phyloP scores from a whole-genome alignment of 2,888 invertebrate genomes.

The Silvanus unidentatus region DNA sequence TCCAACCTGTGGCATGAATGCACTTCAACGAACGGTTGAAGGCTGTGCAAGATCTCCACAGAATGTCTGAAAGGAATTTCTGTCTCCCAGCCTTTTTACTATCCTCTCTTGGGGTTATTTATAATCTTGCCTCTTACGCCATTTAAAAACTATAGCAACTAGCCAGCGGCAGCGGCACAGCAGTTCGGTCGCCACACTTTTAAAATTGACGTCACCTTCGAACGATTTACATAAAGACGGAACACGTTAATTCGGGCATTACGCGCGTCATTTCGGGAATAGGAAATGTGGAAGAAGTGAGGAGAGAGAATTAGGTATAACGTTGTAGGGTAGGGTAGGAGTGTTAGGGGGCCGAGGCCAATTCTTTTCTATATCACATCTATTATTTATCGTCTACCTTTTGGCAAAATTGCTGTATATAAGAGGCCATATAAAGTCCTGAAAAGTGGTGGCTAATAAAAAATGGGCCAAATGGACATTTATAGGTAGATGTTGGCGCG shows the following conservation, averaged over 20 bases:
- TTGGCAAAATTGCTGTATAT: conserved; percentile 2
- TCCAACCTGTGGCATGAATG: conserved; percentile 3
- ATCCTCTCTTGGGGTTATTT: conserved; percentile 10
- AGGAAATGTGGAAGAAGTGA: too few relatives aligned
- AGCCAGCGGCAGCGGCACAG: too few relatives aligned
- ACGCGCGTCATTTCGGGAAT: too few relatives aligned
- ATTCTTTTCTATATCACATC: not conserved
- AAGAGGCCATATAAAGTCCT: not conserved
- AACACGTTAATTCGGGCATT: not conserved
- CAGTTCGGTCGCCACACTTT: conserved; percentile 7
- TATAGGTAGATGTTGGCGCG: conserved; percentile 14
- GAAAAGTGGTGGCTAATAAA: not conserved
- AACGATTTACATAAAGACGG: not conserved
- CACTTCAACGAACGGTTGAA: not conserved
- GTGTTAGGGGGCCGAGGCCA: too few relatives aligned
- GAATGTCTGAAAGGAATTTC: conserved; percentile 2
- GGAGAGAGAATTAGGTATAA: too few relatives aligned
- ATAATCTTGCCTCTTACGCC: conserved; percentile 8
- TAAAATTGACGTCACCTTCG: conserved; percentile 4
- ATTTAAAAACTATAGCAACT: not conserved
- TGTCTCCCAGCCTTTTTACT: conserved; percentile 15
- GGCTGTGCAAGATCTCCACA: too few relatives aligned
- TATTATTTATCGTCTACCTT: conserved; percentile 3
- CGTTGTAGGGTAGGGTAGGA: too few relatives aligned
- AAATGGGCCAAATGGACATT: conserved; percentile 9